Evolutionary conservation across 2,113 vertebrate genomes (phyloP).

Genomic region (western clawed frog (Xenopus tropicalis)): UCB_Xtro_10.0 CM004445.2:2136001-2136500

Average conservation of each 20-base stretch:
- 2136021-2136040: neutral
- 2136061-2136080: neutral
- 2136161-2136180: constrained; percentile 16
- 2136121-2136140: constrained; percentile 5
- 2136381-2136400: constrained; percentile 12
- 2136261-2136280: neutral
- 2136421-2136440: neutral
- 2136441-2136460: constrained; percentile 11
- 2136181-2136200: neutral
- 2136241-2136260: neutral
- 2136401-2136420: neutral
- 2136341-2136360: neutral
- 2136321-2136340: neutral
- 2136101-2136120: neutral
- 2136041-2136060: neutral
- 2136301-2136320: neutral
- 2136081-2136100: neutral
- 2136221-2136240: neutral
- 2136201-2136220: neutral
- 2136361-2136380: neutral
- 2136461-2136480: neutral
- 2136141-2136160: neutral
- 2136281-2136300: neutral
- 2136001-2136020: constrained; percentile 1
- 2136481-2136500: neutral